Evolutionary conservation across 2,113 vertebrate genomes (phyloP).

Genomic region (Xerus inauris): DNA sequence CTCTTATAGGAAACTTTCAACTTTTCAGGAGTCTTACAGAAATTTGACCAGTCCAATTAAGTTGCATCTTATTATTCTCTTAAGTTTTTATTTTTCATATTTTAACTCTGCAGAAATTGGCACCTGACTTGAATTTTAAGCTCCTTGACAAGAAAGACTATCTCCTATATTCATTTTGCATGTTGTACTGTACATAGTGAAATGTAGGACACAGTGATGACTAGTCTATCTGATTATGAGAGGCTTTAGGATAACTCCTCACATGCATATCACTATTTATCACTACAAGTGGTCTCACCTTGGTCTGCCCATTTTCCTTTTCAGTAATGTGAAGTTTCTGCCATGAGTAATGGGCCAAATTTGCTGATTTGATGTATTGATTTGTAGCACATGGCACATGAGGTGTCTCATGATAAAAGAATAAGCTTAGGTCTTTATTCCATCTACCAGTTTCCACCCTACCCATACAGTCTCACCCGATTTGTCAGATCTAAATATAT

Average conservation of each 20-base stretch:
- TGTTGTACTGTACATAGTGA: neutral
- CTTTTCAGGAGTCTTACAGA: neutral
- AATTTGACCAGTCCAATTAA: neutral
- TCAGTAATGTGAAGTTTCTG: neutral
- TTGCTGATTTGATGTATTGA: slow-evolving; percentile 55
- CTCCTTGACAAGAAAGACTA: neutral
- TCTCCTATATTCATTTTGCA: neutral
- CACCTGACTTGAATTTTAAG: neutral
- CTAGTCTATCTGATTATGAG: neutral
- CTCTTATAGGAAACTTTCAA: neutral
- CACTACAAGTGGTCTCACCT: neutral
- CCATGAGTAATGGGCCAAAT: neutral
- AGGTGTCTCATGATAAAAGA: slow-evolving; percentile 28
- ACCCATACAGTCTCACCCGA: neutral
- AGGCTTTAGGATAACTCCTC: neutral
- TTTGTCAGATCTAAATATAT: neutral
- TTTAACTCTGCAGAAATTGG: neutral
- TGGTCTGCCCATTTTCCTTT: neutral
- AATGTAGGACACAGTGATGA: neutral
- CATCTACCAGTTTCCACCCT: neutral
- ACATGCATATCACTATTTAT: neutral
- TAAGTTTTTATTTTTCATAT: neutral
- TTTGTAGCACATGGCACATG: slow-evolving; percentile 58
- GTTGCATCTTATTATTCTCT: neutral
- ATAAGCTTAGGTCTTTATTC: slow-evolving; percentile 55